Conservation (phyloP, 1,140 invertebrate species). For the Drosophila virilis region DNA sequence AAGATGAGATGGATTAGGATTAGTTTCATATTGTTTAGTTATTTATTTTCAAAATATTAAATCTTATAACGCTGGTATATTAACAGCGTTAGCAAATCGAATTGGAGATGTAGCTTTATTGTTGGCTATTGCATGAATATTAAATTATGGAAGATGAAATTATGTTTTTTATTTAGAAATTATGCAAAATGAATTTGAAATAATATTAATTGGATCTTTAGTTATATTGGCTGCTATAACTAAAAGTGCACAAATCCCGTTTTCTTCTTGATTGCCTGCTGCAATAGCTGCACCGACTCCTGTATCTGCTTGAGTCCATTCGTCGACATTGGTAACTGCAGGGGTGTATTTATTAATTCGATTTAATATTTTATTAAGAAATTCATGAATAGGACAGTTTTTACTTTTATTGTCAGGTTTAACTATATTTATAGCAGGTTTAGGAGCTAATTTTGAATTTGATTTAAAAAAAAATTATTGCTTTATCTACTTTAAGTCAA, state of each 20-base stretch:
- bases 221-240: slow-evolving; percentile 87
- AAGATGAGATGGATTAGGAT: slow-evolving; percentile 88
- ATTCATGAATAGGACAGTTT: too few relatives aligned
- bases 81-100: slow-evolving; percentile 87
- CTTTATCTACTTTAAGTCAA: too few relatives aligned
- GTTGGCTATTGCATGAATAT: slow-evolving; percentile 85
- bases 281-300: slow-evolving; percentile 86
- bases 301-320: too few relatives aligned
- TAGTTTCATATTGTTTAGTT: slow-evolving; percentile 88
- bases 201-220: slow-evolving; percentile 84
- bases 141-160: slow-evolving; percentile 85
- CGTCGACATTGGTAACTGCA: slow-evolving; percentile 88
- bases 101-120: slow-evolving; percentile 87
- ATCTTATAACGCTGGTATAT: slow-evolving; percentile 85
- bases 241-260: slow-evolving; percentile 90
- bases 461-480: too few relatives aligned
- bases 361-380: too few relatives aligned
- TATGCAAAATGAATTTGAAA: slow-evolving; percentile 83
- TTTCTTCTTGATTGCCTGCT: slow-evolving; percentile 88
- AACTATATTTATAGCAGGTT: too few relatives aligned
- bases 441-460: too few relatives aligned
- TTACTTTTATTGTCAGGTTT: too few relatives aligned
- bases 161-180: slow-evolving; percentile 85
- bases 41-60: slow-evolving; percentile 87
- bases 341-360: too few relatives aligned